Evolutionary conservation across 1,140 invertebrate species (phyloP), one percentile per base, ranked within the genome.

Genomic region (Achatina immaculata): DNA sequence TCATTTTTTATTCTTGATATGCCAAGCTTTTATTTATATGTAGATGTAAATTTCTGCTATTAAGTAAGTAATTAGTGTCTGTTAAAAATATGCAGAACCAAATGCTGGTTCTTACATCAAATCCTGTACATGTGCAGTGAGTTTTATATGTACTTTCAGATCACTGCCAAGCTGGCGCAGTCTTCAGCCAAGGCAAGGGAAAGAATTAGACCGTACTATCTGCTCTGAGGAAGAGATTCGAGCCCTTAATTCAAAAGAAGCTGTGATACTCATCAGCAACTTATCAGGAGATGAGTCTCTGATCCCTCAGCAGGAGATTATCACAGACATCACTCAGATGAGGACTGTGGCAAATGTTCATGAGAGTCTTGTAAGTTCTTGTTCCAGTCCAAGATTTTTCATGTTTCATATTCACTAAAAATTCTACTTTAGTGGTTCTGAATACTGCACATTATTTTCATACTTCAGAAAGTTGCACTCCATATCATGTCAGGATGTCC

Each of bases 251-350:
- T 92, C 95, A 42, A 94, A 96, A 78, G 97, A 99, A 92, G 96
- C 97, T 0, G 96, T 97, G 88, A 97, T 98, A 84, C 92, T 99
- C 2, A 96, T 96, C 24, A 95, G 94, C 48, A 97, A 96, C 90
- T 91, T 98, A 24, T 95, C 89, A 4, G 86, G 88, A 0, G 87
- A 88, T 48, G 96, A 97, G 87, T 95, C 95, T 38, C 94, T 95
- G 24, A 95, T 97, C n/a, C 94, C 94, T 11, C 92, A 94, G n/a
- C 94, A 95, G 83, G 96, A 97, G 91, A 96, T 98, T 80, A 92
- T 97, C 11, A 94, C 94, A 0, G 96, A 95, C 84, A 93, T 95
- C 51, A 93, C 93, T 45, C 94, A 96, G 83, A 92, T 98, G 21
- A 94, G 94, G 81, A 95, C 95, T 80, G 90, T 98, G 0, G 97